Evolutionary conservation across 2,888 invertebrate species (phyloP).

Genomic region (Unio pictorum): DNA sequence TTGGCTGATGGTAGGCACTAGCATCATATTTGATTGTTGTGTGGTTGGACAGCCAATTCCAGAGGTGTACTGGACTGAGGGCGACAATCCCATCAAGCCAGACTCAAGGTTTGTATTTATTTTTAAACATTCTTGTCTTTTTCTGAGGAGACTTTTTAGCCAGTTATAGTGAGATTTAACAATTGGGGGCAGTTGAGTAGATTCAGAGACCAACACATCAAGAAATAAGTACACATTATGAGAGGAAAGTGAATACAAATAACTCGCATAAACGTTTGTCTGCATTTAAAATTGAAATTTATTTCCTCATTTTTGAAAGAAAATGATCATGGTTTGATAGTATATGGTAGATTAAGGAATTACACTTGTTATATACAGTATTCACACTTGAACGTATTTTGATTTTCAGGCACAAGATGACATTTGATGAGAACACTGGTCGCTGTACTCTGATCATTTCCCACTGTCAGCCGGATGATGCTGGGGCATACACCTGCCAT

Average conservation of each 20-base stretch:
- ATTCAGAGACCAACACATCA: too few relatives aligned
- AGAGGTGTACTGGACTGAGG: constrained; percentile 67
- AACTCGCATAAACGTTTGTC: too few relatives aligned
- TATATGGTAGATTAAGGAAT: too few relatives aligned
- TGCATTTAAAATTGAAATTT: too few relatives aligned
- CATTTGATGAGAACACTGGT: constrained; percentile 79
- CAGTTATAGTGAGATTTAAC: too few relatives aligned
- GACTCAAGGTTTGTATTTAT: constrained; percentile 59
- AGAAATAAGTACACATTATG: too few relatives aligned
- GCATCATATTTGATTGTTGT: constrained; percentile 66
- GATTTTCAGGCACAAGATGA: constrained; percentile 62
- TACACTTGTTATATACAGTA: too few relatives aligned
- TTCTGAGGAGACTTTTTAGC: too few relatives aligned
- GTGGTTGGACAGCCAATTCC: constrained; percentile 68
- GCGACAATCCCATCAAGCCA: constrained; percentile 63
- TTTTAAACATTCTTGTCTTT: not conserved
- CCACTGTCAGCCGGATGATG: constrained; percentile 80
- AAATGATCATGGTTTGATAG: too few relatives aligned
- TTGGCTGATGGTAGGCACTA: constrained; percentile 70
- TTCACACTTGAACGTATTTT: not conserved
- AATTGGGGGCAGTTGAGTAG: too few relatives aligned
- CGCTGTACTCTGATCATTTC: constrained; percentile 92
- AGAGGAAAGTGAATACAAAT: too few relatives aligned
- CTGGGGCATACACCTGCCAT: constrained; percentile 86
- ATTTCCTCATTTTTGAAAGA: too few relatives aligned